These are phyloP conservation scores for Leptinotarsa defecta DNA, from an alignment of 1,140 invertebrate species.

Conservation along the genomic window DNA sequence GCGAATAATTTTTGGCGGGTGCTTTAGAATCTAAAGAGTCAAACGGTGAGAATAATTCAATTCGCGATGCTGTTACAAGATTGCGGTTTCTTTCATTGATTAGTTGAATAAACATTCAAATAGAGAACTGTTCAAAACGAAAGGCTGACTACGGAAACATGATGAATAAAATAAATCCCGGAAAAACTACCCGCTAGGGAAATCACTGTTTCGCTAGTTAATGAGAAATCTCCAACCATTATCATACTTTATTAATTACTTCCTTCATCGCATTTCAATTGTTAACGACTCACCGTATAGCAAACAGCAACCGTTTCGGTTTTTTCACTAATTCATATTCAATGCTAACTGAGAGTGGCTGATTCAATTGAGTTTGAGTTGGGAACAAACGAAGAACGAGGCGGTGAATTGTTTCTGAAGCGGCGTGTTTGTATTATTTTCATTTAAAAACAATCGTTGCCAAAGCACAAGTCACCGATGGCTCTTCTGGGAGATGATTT, in stretches of 20 bases:
- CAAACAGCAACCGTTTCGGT: slow-evolving; percentile 20
- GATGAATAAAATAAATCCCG: background rate
- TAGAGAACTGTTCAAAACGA: background rate
- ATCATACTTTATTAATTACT: slow-evolving; percentile 10
- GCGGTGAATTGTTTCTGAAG: slow-evolving; percentile 12
- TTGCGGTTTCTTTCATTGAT: too few species aligned
- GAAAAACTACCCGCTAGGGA: background rate
- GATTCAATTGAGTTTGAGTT: slow-evolving; percentile 19
- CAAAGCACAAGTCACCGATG: background rate
- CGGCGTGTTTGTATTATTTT: slow-evolving; percentile 15
- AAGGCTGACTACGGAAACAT: background rate
- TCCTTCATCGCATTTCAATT: background rate
- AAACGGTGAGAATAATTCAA: too few species aligned
- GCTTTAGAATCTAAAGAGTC: too few species aligned
- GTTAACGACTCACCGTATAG: slow-evolving; percentile 13
- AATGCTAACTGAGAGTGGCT: background rate
- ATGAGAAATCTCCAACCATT: background rate
- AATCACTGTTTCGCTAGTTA: background rate
- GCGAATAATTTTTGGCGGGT: too few species aligned
- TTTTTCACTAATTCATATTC: slow-evolving; percentile 22
- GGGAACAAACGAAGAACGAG: slow-evolving; percentile 2
- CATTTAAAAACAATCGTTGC: background rate
- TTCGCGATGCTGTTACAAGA: too few species aligned
- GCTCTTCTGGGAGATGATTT: slow-evolving; percentile 11
- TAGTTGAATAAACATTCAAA: background rate